Evolutionary conservation across 1,140 invertebrate genomes (phyloP).

Genomic region (Aphidius gifuensis): DNA sequence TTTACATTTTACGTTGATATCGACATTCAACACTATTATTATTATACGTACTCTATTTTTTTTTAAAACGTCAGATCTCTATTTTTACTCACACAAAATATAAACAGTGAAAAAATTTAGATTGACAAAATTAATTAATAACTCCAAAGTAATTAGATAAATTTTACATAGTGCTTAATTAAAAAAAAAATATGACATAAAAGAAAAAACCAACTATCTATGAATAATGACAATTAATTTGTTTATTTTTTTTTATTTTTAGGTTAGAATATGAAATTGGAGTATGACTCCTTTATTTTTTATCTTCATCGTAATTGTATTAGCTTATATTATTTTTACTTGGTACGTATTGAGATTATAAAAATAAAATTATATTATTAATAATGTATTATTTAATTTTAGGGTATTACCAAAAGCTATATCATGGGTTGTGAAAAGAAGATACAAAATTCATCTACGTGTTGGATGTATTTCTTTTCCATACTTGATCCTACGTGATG

Average conservation of each 20-base stretch:
- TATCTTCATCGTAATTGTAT: slow-evolving; percentile 43
- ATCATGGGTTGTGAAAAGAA: slow-evolving; percentile 66
- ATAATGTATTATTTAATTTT: slow-evolving; percentile 28
- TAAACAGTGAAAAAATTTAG: too few species aligned
- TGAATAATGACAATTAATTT: too few species aligned
- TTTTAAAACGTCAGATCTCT: too few species aligned
- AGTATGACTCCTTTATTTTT: slow-evolving; percentile 46
- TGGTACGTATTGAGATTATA: slow-evolving; percentile 43
- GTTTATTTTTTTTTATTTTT: neutral
- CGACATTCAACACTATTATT: too few species aligned
- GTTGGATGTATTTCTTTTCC: slow-evolving; percentile 67
- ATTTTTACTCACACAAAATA: too few species aligned
- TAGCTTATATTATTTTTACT: slow-evolving; percentile 50
- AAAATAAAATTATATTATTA: neutral
- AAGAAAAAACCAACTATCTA: too few species aligned
- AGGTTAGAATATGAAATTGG: slow-evolving; percentile 11
- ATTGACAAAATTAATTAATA: too few species aligned
- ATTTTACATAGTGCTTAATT: too few species aligned
- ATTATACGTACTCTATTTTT: too few species aligned
- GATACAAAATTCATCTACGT: slow-evolving; percentile 64
- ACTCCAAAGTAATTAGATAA: too few species aligned
- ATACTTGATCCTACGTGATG: slow-evolving; percentile 66
- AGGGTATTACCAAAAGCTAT: slow-evolving; percentile 67
- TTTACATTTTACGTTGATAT: too few species aligned
- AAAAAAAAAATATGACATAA: too few species aligned